Evolutionary conservation across 2,888 invertebrate genomes (phyloP), one percentile per base, ranked within the genome.

Genomic region (Lepidonotus clava): DNA sequence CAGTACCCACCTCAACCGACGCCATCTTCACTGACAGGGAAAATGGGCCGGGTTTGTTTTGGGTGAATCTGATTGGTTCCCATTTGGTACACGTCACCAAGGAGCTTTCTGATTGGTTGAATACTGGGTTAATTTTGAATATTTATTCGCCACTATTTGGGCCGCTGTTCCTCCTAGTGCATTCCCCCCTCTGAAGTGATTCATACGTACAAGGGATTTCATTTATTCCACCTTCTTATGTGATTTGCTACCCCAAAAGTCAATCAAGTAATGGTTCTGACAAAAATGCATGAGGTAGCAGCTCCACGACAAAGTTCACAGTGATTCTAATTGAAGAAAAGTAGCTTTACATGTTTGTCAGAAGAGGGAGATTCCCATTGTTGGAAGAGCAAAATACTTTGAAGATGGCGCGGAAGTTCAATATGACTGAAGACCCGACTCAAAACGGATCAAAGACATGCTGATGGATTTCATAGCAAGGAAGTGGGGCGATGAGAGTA

Each of bases 1-100:
- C 11, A 28, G 83, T 36, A 91, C 92, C 91, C 90, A 92, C 92
- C 90, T 91, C 90, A 88, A 90, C 90, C 89, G 91, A 92, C 92
- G 92, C 92, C 92, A 92, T 92, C 86, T 91, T 92, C 88, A 86
- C 87, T 87, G 88, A 89, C 41, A 67, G 66, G 76, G 80, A 80
- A 80, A 83, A 53, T 67, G 84, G 84, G 76, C 46, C 61, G 87
- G 77, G 83, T 83, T 66, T 53, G 71, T 84, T 83, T 76, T 83
- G 83, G 61, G 80, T 38, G 36, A 32, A 1, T 71, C 66, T 87
- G 85, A 88, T 88, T 88, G 88, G 88, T 66, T 56, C 41, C 32
- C 46, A 28, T 51, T 36, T 41, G 41, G 71, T 66, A 66, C 71
- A 85, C 61, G 46, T 85, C 46, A 46, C 34, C 34, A 34, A 8